Conservation (phyloP, 2,113 vertebrate genomes). For the Emydura subglobosa region DNA sequence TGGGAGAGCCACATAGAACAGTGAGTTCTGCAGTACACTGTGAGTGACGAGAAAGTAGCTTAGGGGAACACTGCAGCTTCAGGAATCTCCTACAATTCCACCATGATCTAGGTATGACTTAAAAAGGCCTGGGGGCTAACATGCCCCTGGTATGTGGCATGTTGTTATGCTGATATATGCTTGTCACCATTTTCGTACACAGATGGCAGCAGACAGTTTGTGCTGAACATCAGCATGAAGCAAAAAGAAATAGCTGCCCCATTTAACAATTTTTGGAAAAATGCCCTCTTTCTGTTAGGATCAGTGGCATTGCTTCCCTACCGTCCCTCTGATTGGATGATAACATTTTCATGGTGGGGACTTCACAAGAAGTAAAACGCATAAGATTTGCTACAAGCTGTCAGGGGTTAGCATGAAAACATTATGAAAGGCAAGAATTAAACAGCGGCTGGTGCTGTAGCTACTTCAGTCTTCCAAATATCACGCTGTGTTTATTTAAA, state of each 20-base stretch:
- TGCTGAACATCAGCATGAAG: background rate
- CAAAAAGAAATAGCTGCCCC: background rate
- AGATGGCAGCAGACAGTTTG: background rate
- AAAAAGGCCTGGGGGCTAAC: background rate
- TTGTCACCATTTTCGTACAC: background rate
- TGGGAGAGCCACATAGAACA: background rate
- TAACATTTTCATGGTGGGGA: background rate
- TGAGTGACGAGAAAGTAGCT: background rate
- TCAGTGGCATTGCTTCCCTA: too few relatives aligned
- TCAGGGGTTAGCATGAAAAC: background rate
- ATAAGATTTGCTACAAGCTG: background rate
- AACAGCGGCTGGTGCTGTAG: background rate
- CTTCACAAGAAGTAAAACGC: background rate
- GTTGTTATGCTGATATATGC: background rate
- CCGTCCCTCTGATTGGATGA: background rate
- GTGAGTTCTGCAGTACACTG: background rate
- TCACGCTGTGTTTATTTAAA: background rate
- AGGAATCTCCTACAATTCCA: background rate
- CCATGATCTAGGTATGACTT: background rate
- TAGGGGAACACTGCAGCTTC: background rate
- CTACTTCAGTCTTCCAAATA: background rate
- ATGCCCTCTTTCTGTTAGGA: background rate
- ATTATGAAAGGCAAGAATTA: background rate
- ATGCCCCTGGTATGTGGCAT: background rate
- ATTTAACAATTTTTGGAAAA: background rate